These are phyloP conservation scores for Panthera leo DNA, from an alignment of 2,113 vertebrate genomes.

Conservation along the genomic window DNA sequence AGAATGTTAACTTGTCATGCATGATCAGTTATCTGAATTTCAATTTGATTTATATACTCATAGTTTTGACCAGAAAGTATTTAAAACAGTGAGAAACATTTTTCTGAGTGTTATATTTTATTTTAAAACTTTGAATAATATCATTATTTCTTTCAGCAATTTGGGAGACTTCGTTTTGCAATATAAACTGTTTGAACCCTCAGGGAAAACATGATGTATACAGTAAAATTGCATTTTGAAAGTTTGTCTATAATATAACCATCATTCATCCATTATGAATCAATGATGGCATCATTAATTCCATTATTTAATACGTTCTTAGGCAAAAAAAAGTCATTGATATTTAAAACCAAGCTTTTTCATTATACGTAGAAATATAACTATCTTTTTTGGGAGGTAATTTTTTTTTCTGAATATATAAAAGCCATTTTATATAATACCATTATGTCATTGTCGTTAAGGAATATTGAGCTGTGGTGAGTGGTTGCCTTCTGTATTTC, in stretches of 20 bases:
- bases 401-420: conserved; percentile 7
- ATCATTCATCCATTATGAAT: too few relatives aligned
- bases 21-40: conserved; percentile 5
- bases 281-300: neutral
- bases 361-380: neutral
- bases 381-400: neutral
- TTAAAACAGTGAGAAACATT: neutral
- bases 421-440: neutral
- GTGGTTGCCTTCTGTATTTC: conserved; percentile 31
- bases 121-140: neutral
- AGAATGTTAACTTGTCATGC: neutral
- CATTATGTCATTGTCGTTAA: conserved; percentile 56
- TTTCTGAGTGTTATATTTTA: neutral
- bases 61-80: neutral
- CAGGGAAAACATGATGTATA: neutral
- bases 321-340: neutral
- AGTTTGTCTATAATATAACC: neutral
- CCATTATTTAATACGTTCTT: conserved; percentile 16
- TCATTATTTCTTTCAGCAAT: conserved; percentile 1
- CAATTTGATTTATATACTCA: neutral
- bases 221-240: neutral
- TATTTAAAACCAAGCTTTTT: conserved; percentile 8
- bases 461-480: neutral
- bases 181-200: conserved; percentile 21
- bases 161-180: conserved; percentile 19